Evolutionary conservation across 1,140 invertebrate species (phyloP), one percentile per base, ranked within the genome.

Genomic region (Drosophila ficusphila): DNA sequence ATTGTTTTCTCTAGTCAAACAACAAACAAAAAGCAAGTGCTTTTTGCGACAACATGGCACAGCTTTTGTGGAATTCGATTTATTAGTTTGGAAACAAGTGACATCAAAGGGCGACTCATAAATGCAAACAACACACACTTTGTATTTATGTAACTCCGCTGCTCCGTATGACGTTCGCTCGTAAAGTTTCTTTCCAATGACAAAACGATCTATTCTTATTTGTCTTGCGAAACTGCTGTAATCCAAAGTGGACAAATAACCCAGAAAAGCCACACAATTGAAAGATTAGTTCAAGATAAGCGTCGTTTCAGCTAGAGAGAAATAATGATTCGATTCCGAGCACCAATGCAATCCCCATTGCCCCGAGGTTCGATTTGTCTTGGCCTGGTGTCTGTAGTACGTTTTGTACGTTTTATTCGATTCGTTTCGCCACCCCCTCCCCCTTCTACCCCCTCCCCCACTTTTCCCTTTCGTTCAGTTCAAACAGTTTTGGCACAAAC

Each of bases 241-340:
- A 68, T 68, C 64, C 38, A 39, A 51, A 52, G 18, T 27, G 46
- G 61, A 68, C 46, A 68, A 67, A 68, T 68, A 68, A 52, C 61
- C 64, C 29, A 68, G 61, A 67, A 67, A 65, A 64, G 36, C 46
- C 64, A 52, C 64, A 68, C 64, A 68, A 68, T 68, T 68, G 64
- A 68, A 68, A 67, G 64, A 68, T 68, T 68, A 68, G 64, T 52
- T 68, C 29, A 19, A 68, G 64, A 68, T 68, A 68, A 68, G 9
- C 29, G 19, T 14, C 31, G 33, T 19, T 21, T 12, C 31, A 34
- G 29, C 18, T 12, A 19, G 7, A 64, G 44, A 39, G 60, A 36
- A 42, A 39, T 52, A 68, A 68, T 67, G 60, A 68, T 67, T 68
- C 58, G 58, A 67, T 65, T 65, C 27, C 27, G 27, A 65, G 31